phyloP scores from a whole-genome alignment of 2,113 vertebrate species.

The Narcine bancroftii region DNA sequence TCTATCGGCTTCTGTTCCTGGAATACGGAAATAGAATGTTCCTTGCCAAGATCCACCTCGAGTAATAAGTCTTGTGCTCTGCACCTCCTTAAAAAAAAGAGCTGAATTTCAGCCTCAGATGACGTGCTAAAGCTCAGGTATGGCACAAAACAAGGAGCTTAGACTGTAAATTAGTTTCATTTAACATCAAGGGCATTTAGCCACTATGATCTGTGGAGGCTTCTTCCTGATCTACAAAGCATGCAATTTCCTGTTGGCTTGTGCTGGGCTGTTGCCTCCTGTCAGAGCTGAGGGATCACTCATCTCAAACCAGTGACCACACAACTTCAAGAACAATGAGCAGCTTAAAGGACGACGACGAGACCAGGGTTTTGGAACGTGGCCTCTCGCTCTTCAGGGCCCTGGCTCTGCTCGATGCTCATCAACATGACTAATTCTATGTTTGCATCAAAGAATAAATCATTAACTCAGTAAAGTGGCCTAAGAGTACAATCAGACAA shows the following conservation, averaged over 20 bases:
- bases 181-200: not conserved
- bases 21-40: not conserved
- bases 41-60: too few relatives aligned
- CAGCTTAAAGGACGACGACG: not conserved
- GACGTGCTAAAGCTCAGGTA: not conserved
- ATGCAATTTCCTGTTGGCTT: slow-evolving; percentile 4
- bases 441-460: not conserved
- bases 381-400: not conserved
- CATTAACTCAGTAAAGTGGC: not conserved
- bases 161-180: not conserved
- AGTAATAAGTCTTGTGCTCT: too few relatives aligned
- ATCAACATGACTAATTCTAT: not conserved
- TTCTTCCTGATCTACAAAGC: not conserved
- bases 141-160: not conserved
- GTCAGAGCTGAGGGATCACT: not conserved
- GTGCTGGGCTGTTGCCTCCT: not conserved
- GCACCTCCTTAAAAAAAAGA: too few relatives aligned
- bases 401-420: too few relatives aligned
- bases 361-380: not conserved
- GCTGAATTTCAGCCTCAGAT: not conserved
- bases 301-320: not conserved
- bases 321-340: not conserved
- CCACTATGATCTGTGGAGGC: not conserved
- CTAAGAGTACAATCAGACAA: not conserved
- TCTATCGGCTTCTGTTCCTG: not conserved